A percentile compares a stretch with the other conserved stretches of the same genome.
phyloP scores from a whole-genome alignment of 1,140 invertebrate species.

The Drosophila arizonae region DNA sequence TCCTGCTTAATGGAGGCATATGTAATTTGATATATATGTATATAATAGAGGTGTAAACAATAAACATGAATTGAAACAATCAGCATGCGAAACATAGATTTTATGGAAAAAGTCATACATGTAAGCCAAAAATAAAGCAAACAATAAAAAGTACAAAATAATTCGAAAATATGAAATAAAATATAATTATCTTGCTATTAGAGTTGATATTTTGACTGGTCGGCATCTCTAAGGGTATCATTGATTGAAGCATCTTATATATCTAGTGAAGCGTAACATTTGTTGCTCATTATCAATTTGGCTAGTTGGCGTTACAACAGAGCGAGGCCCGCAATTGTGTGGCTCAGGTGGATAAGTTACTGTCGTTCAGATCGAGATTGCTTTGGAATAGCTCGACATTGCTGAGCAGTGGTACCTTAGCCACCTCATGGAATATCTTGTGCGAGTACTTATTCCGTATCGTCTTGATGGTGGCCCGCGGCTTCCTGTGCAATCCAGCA shows the following conservation, averaged over 20 bases:
- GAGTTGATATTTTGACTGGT: background rate
- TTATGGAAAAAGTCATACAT: slow-evolving; percentile 25
- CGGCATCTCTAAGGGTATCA: slow-evolving; percentile 13
- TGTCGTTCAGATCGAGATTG: slow-evolving; percentile 68
- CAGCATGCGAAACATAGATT: slow-evolving; percentile 11
- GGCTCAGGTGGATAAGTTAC: slow-evolving; percentile 36
- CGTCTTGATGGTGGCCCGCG: slow-evolving; percentile 90
- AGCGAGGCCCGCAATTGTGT: slow-evolving; percentile 7
- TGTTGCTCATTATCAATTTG: slow-evolving; percentile 62
- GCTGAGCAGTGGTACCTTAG: slow-evolving; percentile 87
- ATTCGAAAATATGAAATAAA: slow-evolving; percentile 34
- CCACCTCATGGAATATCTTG: slow-evolving; percentile 94
- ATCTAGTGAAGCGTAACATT: slow-evolving; percentile 22
- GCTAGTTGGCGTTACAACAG: slow-evolving; percentile 48
- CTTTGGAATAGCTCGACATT: slow-evolving; percentile 74
- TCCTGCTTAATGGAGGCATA: background rate
- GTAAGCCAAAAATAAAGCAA: slow-evolving; percentile 15
- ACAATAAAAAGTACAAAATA: slow-evolving; percentile 33
- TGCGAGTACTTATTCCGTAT: slow-evolving; percentile 97
- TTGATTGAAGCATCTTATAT: slow-evolving; percentile 20
- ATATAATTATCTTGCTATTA: slow-evolving; percentile 16
- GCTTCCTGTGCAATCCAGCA: slow-evolving; percentile 89
- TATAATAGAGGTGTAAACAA: slow-evolving; percentile 23
- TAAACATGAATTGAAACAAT: slow-evolving; percentile 23
- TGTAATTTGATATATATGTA: background rate